phyloP scores from a whole-genome alignment of 2,797 vertebrate genomes.

The Protonibea diacanthus region DNA sequence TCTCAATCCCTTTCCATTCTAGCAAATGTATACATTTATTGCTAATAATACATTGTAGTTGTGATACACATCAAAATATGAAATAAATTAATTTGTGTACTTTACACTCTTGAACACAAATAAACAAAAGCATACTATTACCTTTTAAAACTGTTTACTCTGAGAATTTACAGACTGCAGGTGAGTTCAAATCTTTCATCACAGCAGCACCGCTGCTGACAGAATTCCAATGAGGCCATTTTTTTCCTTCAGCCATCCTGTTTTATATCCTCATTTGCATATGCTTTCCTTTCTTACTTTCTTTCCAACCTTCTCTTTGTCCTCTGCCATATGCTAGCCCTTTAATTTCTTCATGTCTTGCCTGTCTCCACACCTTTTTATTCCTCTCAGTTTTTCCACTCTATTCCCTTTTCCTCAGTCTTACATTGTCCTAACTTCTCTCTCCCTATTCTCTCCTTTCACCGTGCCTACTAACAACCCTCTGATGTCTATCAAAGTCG shows the following conservation, averaged over 20 bases:
- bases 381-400: background rate
- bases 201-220: slow-evolving; percentile 22
- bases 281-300: slow-evolving; percentile 14
- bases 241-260: slow-evolving; percentile 18
- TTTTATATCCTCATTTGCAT: slow-evolving; percentile 21
- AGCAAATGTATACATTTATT: background rate
- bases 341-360: slow-evolving; percentile 7
- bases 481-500: slow-evolving; percentile 42
- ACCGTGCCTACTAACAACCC: background rate
- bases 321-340: background rate
- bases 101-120: background rate
- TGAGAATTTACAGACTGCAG: slow-evolving; percentile 31
- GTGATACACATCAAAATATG: background rate
- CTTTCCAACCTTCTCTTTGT: slow-evolving; percentile 5
- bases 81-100: background rate
- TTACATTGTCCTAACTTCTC: slow-evolving; percentile 32
- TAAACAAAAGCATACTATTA: background rate
- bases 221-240: slow-evolving; percentile 57
- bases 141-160: background rate
- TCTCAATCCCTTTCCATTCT: background rate
- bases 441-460: slow-evolving; percentile 1
- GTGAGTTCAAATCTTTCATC: slow-evolving; percentile 22
- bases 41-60: background rate
- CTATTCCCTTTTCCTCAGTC: background rate
- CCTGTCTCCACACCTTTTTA: background rate